Evolutionary conservation across 2,888 invertebrate genomes (phyloP).

Genomic region (Ectobius pallidus): DNA sequence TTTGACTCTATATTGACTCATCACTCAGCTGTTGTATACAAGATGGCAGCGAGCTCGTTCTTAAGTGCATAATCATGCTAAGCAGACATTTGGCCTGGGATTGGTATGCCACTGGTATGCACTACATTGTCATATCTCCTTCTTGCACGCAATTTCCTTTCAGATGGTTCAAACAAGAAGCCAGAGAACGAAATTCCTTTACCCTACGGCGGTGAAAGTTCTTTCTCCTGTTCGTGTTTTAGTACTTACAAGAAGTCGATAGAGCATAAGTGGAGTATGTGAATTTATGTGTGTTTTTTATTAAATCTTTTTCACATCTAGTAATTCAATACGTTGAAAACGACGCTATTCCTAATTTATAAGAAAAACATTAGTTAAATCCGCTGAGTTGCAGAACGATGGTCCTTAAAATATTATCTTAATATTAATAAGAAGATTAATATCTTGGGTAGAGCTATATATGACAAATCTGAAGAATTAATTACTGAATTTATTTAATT

Average conservation of each 20-base stretch:
- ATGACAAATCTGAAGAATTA: too few relatives aligned
- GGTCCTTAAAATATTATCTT: too few relatives aligned
- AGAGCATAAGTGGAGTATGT: neutral
- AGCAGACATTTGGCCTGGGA: neutral
- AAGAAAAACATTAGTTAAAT: too few relatives aligned
- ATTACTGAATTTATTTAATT: too few relatives aligned
- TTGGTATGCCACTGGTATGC: neutral
- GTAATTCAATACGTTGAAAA: neutral
- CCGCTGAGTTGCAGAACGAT: too few relatives aligned
- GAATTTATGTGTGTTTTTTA: neutral
- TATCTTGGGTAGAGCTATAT: too few relatives aligned
- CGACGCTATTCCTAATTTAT: too few relatives aligned
- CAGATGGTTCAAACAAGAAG: neutral
- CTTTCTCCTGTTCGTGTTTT: conserved; percentile 24
- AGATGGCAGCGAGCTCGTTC: neutral
- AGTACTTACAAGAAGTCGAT: neutral
- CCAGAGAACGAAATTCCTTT: conserved; percentile 13
- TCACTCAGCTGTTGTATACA: neutral
- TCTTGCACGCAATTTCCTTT: neutral
- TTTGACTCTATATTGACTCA: neutral
- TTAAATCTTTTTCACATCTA: neutral
- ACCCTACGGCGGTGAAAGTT: conserved; percentile 29
- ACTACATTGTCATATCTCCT: neutral
- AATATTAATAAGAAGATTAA: too few relatives aligned
- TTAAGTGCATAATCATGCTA: neutral